Evolutionary conservation across 2,888 invertebrate genomes (phyloP), one percentile per base, ranked within the genome.

Genomic region (Ichneumoninae sp.): DNA sequence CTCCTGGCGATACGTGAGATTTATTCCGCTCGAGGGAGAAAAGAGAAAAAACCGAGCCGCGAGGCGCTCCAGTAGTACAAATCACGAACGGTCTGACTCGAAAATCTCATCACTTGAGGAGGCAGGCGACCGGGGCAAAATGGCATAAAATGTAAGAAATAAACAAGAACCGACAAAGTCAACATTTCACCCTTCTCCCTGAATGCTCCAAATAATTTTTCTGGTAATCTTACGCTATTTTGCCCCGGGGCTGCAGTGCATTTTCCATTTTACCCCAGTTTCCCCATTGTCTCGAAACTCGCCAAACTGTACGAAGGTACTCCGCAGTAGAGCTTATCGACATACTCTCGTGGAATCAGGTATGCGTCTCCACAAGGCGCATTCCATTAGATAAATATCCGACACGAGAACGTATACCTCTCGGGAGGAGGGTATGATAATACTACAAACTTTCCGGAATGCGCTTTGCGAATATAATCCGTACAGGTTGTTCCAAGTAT

Each of bases 71-170:
- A 87, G 86, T 86, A 83, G 80, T 85, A 80, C 68, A 65, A 80
- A 84, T 86, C 84, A 75, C 78, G 83, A 78, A 69, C 66, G 52
- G 87, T 86, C 86, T 8, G 86, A 75, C 86, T 54, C 70, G 54
- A 54, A 8, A 54, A 54, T 19, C 22, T 19, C 40, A 40, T 40
- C 40, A 10, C 40, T 1, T 40, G 40, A 40, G 40, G 40, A 40
- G 40, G 40, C 1, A 40, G 10, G 10, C 10, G 10, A 40, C 40
- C 40, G 40, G 3, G 8, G 40, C 7, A 5, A 40, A 40, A 40
- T 40, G 10, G 8, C 7, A 40, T 10, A 19, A 19, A 19, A 19
- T 19, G 19, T 40, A 10, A 40, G 40, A 40, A 10, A 40, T 40
- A 2, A 10, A 40, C 8, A 40, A 40, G 8, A 40, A 40, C 40